Evolutionary conservation across 1,140 invertebrate species (phyloP), one percentile per base, ranked within the genome.

Genomic region (Macrobrachium rosenbergii): DNA sequence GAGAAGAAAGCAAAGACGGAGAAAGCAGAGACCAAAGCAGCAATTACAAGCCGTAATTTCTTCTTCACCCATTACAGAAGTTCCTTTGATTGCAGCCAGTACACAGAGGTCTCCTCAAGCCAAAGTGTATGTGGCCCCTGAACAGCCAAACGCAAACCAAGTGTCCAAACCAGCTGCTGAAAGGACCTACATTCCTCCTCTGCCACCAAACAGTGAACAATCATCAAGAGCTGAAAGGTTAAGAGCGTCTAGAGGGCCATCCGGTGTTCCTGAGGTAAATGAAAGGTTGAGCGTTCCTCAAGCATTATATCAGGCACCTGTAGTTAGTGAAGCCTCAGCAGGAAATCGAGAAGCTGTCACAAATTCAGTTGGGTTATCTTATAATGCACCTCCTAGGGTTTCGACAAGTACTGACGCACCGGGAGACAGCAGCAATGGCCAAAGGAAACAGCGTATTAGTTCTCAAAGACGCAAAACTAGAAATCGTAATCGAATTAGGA

Each of bases 21-120:
- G 82, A n/a, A 58, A 84, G 37, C 82, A 83, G n/a, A 73, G 82
- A 60, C 72, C 59, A 3, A 52, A 43, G n/a, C 78, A 81, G 60
- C 78, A 81, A 23, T 8, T 52, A 23, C 72, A 75, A 52, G 52
- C 52, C 52, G 0, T 52, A 52, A 52, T 52, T 52, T 52, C 52
- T 52, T 52, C 52, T 52, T 14, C 37, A 8, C 21, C 67, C 37
- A n/a, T 72, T 16, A 72, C 67, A 23, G 67, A 72, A 72, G 67
- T 72, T n/a, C 67, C 67, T 72, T 37, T 72, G 67, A 23, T 28
- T 23, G 21, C 67, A 37, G 67, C 67, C 21, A 76, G 12, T 52
- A 73, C 58, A 14, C 60, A 7, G 5, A 17, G 58, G 5, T 19
- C 60, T 17, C 83, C 59, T 17, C 83, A 85, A 17, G 83, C 60